phyloP scores from a whole-genome alignment of 2,113 vertebrate genomes.

The Mixornis gularis region DNA sequence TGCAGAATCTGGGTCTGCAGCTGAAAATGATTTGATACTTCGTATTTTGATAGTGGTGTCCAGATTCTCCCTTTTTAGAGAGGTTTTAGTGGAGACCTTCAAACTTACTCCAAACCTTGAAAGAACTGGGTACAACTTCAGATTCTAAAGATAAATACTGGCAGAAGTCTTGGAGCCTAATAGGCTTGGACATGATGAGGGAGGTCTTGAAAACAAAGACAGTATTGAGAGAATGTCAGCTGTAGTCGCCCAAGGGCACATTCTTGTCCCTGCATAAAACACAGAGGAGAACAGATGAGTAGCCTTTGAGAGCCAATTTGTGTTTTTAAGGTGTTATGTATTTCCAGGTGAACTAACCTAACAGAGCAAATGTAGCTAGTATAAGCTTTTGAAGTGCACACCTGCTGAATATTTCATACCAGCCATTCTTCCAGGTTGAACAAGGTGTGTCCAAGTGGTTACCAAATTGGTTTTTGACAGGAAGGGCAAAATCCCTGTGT shows the following conservation, averaged over 20 bases:
- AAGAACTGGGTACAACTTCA: not conserved
- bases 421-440: not conserved
- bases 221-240: not conserved
- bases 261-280: not conserved
- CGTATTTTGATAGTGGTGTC: not conserved
- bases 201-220: not conserved
- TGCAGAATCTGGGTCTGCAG: not conserved
- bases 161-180: not conserved
- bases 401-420: not conserved
- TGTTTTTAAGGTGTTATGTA: not conserved
- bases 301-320: not conserved
- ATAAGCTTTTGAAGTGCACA: not conserved
- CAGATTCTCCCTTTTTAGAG: not conserved
- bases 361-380: not conserved
- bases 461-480: not conserved
- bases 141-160: not conserved
- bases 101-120: not conserved
- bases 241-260: not conserved
- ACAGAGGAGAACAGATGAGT: not conserved
- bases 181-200: not conserved
- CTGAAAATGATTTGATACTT: not conserved
- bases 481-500: not conserved
- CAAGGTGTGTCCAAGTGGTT: not conserved
- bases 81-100: not conserved
- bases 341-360: not conserved